Base-by-base conservation (phyloP, 2,888 invertebrate genomes). In the Petrophora chlorosata region DNA sequence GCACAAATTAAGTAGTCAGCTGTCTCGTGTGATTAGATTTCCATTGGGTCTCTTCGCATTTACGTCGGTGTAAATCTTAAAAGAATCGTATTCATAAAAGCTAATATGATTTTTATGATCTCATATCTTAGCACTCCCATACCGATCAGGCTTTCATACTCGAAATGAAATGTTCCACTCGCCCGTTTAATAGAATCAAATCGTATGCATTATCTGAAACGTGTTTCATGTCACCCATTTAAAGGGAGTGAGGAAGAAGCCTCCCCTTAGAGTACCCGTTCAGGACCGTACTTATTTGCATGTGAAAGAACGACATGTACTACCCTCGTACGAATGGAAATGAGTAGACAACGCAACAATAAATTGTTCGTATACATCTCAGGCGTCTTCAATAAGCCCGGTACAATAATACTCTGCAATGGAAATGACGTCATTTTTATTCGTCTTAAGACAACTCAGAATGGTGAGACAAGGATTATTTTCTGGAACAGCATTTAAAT, bases 131-230 rank as follows among this genome's bases (percentile, higher is more conserved):
- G 17, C 26, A n/a, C 9, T 32, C 12, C 15, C 39, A 36, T 46
- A 43, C 23, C 42, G 38, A 49, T 32, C 41, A 51, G 49, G 38
- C 29, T 36, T 38, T 40, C 51, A 48, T n/a, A n/a, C n/a, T n/a
- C 44, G 53, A 47, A 51, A 59, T 50, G 49, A 54, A 56, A 56
- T 38, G 46, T 45, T 52, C 47, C 30, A 15, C 49, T 53, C 52
- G 35, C 39, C 43, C 57, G 61, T 70, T 69, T 75, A 76, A 80
- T 76, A 67, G 66, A 79, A 81, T 78, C 71, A 75, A 83, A 82
- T 79, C 69, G 72, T 74, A 81, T 85, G 79, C 76, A 74, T 79
- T 81, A 77, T 74, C 71, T 79, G 76, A 85, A 82, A 82, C 79
- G 78, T 73, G 76, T 79, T 81, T 70, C 76, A 72, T 79, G 76